Base-by-base conservation (phyloP, 2,888 invertebrate species). In the Aphidius colemani region DNA sequence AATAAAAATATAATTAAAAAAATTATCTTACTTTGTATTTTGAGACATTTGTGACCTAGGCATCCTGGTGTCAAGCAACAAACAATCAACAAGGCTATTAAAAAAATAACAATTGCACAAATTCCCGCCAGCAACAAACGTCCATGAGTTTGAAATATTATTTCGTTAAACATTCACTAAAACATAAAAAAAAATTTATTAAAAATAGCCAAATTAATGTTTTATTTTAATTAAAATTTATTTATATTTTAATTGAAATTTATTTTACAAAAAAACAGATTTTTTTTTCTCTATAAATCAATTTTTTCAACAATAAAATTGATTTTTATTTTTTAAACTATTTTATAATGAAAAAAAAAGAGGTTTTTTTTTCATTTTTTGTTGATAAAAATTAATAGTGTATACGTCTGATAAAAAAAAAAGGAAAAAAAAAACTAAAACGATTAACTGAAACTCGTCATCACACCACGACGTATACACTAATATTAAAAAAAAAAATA, bases 21-120 rank as follows among this genome's bases (percentile, higher is more conserved):
- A 49, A 30, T 30, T 51, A 30, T 65, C 78, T 81, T 77, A 81
- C 81, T 76, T 73, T 70, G 74, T 66, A 72, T 75, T 65, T 70
- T 74, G 67, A 76, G 71, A 69, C 79, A 82, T 64, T 80, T 73
- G 74, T 83, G 82, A 30, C 80, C 78, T 68, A 81, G 78, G 66
- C 84, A 84, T 64, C 82, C 80, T 18, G 83, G 83, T 10, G 74
- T 78, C 50, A 83, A 73, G 56, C 82, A 82, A 69, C 84, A 84
- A 46, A 79, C 77, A 64, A 81, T 72, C 45, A 82, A 63, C 43
- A 83, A 67, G 63, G 82, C 69, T 6, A 73, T 72, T 55, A 79
- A 59, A 53, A 80, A 60, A 45, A 82, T 61, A 51, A 75, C 68
- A 43, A 74, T 68, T 45, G 78, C 75, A 48, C 78, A 80, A 61